Conservation (phyloP, 2,113 vertebrate genomes). For the Progne subis region DNA sequence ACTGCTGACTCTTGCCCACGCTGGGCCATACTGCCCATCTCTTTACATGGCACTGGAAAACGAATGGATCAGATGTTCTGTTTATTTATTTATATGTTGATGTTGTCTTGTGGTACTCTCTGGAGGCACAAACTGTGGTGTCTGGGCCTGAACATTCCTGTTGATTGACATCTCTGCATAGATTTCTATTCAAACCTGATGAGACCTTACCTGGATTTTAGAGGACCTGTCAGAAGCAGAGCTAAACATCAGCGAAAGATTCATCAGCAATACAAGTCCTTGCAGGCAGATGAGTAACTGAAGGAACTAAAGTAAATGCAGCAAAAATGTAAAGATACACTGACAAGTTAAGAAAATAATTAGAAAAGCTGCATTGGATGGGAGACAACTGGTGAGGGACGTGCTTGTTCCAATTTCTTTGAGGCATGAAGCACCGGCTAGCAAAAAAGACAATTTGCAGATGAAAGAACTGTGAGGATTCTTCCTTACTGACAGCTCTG, state of each 20-base stretch:
- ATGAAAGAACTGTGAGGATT: background rate
- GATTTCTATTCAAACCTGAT: background rate
- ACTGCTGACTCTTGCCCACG: background rate
- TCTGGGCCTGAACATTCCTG: background rate
- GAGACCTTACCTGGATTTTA: background rate
- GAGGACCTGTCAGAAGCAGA: slow-evolving; percentile 10
- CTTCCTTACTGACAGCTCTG: background rate
- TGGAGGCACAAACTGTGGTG: background rate
- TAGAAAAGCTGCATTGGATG: slow-evolving; percentile 3
- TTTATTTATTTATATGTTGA: background rate
- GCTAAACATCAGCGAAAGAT: background rate
- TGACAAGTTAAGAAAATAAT: slow-evolving; percentile 3
- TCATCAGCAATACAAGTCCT: slow-evolving; percentile 8
- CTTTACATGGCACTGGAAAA: background rate
- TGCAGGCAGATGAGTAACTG: background rate
- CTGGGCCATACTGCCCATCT: background rate
- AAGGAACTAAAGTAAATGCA: background rate
- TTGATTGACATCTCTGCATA: background rate
- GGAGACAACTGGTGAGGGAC: background rate
- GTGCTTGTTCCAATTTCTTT: background rate
- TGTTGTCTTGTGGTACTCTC: background rate
- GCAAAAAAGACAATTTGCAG: background rate
- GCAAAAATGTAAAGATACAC: background rate
- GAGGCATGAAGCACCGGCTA: background rate
- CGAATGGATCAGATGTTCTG: background rate